Conservation (phyloP, 2,113 vertebrate genomes). For the Vulpes ferrilata region DNA sequence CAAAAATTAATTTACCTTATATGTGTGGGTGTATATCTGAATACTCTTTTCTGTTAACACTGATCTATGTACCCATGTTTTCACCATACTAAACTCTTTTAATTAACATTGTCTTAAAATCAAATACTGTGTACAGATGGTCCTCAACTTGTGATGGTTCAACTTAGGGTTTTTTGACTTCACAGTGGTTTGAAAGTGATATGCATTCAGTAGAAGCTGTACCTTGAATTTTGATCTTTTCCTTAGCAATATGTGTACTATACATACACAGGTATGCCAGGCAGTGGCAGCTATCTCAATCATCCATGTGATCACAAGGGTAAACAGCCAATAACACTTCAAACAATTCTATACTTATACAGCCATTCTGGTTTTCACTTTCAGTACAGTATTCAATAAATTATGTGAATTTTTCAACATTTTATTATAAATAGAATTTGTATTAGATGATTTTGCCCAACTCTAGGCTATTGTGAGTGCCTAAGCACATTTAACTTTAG, state of each 20-base stretch:
- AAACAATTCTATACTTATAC: background rate
- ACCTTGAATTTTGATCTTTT: background rate
- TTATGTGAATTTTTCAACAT: background rate
- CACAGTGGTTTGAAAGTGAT: background rate
- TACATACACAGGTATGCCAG: background rate
- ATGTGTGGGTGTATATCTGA: background rate
- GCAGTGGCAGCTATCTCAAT: background rate
- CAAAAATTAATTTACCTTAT: background rate
- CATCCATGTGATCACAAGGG: background rate
- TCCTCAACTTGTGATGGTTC: background rate
- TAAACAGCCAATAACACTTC: background rate
- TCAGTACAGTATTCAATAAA: background rate
- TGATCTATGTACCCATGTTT: background rate
- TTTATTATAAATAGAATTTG: background rate
- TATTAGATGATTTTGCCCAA: background rate
- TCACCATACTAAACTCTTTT: background rate
- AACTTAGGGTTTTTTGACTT: background rate
- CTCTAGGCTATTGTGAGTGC: background rate
- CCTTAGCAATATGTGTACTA: background rate
- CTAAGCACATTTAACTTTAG: background rate
- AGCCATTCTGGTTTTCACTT: background rate
- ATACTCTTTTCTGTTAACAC: background rate
- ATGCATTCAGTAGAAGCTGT: background rate
- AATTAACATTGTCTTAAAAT: background rate
- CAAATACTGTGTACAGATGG: background rate